These are phyloP conservation scores for Pterois miles DNA, from an alignment of 2,797 vertebrate genomes.

Conservation along the genomic window DNA sequence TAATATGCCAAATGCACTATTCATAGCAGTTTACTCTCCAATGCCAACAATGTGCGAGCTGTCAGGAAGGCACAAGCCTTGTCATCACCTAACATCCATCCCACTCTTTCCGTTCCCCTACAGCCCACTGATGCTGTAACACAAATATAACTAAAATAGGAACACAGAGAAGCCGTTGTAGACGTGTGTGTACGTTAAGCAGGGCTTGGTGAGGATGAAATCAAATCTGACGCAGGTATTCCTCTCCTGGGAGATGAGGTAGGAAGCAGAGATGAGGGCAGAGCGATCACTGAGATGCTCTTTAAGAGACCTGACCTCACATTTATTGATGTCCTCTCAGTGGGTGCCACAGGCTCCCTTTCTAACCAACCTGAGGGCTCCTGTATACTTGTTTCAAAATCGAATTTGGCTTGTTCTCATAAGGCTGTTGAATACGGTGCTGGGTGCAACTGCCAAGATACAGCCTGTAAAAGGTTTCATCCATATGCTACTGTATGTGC, in stretches of 20 bases:
- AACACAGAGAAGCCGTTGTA: constrained; percentile 9
- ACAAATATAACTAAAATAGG: constrained; percentile 57
- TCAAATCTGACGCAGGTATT: constrained; percentile 28
- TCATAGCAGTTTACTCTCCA: background rate
- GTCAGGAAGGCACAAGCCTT: constrained; percentile 1
- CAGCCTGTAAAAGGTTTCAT: background rate
- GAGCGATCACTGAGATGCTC: constrained; percentile 56
- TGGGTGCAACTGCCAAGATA: background rate
- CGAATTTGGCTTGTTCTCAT: constrained; percentile 3
- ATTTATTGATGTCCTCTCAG: constrained; percentile 43
- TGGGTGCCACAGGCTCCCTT: constrained; percentile 29
- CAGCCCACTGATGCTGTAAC: constrained; percentile 18
- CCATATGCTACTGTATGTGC: background rate
- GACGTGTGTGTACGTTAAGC: constrained; percentile 47
- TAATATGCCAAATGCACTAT: constrained; percentile 1
- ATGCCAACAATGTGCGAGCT: background rate
- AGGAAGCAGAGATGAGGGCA: constrained; percentile 46
- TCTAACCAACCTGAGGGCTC: constrained; percentile 14
- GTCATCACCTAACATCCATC: constrained; percentile 11
- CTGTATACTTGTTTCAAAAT: constrained; percentile 15
- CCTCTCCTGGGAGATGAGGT: constrained; percentile 42
- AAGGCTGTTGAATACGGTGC: background rate
- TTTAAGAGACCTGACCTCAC: constrained; percentile 60
- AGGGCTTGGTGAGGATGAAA: constrained; percentile 22
- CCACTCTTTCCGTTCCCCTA: constrained; percentile 11